Evolutionary conservation across 2,888 invertebrate species (phyloP), one percentile per base, ranked within the genome.

Genomic region (Rapana venosa): DNA sequence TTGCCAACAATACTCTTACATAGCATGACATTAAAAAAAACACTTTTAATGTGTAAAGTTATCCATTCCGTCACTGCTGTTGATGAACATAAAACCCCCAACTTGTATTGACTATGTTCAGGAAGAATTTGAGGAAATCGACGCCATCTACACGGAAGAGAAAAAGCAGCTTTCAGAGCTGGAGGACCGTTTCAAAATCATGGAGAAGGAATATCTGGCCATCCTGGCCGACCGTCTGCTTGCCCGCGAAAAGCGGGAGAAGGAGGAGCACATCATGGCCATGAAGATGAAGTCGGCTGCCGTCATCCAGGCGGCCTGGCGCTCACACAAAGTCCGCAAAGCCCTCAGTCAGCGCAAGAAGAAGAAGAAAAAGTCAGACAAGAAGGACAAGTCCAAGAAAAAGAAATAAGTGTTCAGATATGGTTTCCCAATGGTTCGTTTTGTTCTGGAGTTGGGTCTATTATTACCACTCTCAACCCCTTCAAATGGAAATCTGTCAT

Each of bases 301-400:
- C 11, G 96, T 96, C 35, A 95, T 96, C 87, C 96, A 96, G 92
- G 95, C 96, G 11, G 96, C 96, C 95, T 96, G 96, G 96, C 92
- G 96, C 66, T 96, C 96, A 26, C 96, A 93, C 94, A 96, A 96
- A 92, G 96, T 96, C 74, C 93, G 96, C 77, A 96, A 96, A 92
- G 95, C 95, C 0, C 95, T 96, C 88, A 95, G 95, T 90, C 92
- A 94, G 83, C 95, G 95, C 91, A 96, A 95, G 92, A 96, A 96
- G 94, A 96, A 95, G 92, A 94, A 93, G 91, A 94, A 93, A 90
- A 92, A 92, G 90, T 61, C 66, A 22, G 32, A 61, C 5, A 70
- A 35, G 70, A 20, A 8, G 0, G 26, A 26, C 8, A 92, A 92
- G 85, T 88, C 88, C 56, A 91, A 90, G 77, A 85, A 90, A 61